Conservation (phyloP, 2,888 invertebrate species). For the Metellina segmentata region DNA sequence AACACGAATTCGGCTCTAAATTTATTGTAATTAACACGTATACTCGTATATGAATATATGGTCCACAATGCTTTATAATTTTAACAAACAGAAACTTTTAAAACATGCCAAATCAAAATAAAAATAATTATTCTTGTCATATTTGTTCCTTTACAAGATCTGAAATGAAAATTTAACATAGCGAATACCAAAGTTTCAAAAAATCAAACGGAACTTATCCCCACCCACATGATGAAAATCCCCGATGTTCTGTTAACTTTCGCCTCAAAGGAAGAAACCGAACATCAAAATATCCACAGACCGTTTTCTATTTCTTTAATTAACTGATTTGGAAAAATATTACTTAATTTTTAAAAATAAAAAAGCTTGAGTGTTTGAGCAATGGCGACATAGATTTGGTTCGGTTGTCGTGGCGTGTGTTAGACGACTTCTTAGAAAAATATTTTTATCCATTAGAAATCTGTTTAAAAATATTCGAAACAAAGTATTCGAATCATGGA, state of each 20-base stretch:
- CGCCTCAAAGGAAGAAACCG: background rate
- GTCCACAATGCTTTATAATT: too few species aligned
- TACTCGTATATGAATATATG: too few species aligned
- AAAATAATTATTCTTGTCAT: too few species aligned
- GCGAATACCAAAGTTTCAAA: too few species aligned
- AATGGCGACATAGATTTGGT: constrained; percentile 68
- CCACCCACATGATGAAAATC: background rate
- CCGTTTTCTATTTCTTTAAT: background rate
- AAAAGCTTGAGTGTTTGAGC: constrained; percentile 46
- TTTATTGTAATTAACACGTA: too few species aligned
- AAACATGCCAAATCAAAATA: too few species aligned
- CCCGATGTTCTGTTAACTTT: background rate
- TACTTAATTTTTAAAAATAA: constrained; percentile 36
- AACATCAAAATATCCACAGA: background rate
- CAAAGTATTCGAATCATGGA: background rate
- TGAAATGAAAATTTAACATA: too few species aligned
- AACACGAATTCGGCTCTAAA: too few species aligned
- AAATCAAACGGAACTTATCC: background rate
- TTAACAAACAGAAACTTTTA: too few species aligned
- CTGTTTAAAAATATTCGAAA: background rate
- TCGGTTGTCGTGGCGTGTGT: constrained; percentile 49
- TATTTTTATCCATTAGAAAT: constrained; percentile 29
- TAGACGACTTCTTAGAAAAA: constrained; percentile 62
- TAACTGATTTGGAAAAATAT: background rate
- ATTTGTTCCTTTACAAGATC: too few species aligned